Evolutionary conservation across 2,113 vertebrate species (phyloP).

Genomic region (Erinaceus europaeus): DNA sequence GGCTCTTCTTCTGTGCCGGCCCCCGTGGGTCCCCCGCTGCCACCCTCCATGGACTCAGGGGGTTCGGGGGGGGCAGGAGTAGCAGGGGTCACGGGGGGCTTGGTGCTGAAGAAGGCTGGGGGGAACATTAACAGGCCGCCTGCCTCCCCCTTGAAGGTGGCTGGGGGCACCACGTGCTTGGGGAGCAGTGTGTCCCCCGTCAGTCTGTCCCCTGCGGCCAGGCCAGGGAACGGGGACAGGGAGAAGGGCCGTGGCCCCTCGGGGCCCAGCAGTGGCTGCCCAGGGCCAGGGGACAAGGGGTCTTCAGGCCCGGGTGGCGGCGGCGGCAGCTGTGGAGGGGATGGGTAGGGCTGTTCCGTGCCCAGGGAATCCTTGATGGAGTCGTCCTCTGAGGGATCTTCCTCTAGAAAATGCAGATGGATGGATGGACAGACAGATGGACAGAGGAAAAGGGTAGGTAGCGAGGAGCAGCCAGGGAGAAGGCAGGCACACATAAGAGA

Average conservation of each 20-base stretch:
- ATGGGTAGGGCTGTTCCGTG: slow-evolving; percentile 85
- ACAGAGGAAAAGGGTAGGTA: background rate
- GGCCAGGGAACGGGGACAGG: slow-evolving; percentile 84
- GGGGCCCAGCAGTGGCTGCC: slow-evolving; percentile 77
- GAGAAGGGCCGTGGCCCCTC: slow-evolving; percentile 88
- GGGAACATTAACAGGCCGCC: slow-evolving; percentile 83
- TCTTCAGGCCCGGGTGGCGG: slow-evolving; percentile 73
- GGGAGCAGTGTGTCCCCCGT: slow-evolving; percentile 84
- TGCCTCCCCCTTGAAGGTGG: slow-evolving; percentile 89
- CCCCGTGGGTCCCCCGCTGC: slow-evolving; percentile 66
- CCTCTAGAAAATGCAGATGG: slow-evolving; percentile 82
- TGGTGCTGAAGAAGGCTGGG: slow-evolving; percentile 87
- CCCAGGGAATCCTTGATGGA: slow-evolving; percentile 84
- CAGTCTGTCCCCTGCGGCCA: slow-evolving; percentile 79
- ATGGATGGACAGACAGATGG: background rate
- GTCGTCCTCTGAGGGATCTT: slow-evolving; percentile 89
- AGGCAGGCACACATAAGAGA: no score
- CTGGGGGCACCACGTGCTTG: slow-evolving; percentile 86
- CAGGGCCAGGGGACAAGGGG: slow-evolving; percentile 81
- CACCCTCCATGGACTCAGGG: slow-evolving; percentile 85
- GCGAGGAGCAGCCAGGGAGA: rapidly evolving
- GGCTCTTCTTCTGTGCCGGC: slow-evolving; percentile 89
- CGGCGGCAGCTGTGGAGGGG: slow-evolving; percentile 85
- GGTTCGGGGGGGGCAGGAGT: slow-evolving; percentile 78
- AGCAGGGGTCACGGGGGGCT: slow-evolving; percentile 82